Conservation (phyloP, 2,888 invertebrate species). For the Synanthedon formicaeformis region DNA sequence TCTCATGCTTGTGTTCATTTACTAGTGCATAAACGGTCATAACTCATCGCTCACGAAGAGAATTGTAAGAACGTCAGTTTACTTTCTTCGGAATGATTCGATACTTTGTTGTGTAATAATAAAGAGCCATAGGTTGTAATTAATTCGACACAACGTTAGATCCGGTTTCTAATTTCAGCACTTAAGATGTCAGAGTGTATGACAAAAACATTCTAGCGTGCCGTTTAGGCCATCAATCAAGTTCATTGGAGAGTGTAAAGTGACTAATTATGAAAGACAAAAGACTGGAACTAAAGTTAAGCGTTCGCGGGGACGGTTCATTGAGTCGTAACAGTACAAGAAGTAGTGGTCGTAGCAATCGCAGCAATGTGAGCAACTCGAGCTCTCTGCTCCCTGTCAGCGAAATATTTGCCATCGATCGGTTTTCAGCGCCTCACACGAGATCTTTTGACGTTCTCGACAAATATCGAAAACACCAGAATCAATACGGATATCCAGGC, state of each 20-base stretch:
- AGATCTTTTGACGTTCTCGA: conserved; percentile 51
- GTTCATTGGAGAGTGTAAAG: conserved; percentile 5
- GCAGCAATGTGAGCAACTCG: conserved; percentile 42
- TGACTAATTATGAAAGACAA: conserved; percentile 53
- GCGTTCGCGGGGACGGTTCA: conserved; percentile 61
- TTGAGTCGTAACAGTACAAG: conserved; percentile 47
- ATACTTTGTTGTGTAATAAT: conserved; percentile 27
- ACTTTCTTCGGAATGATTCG: conserved; percentile 46
- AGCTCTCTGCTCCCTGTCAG: conserved; percentile 43
- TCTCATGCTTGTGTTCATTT: conserved; percentile 45
- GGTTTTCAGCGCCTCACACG: conserved; percentile 48
- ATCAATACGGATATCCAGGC: conserved; percentile 49
- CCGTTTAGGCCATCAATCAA: neutral
- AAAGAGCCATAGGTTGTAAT: conserved; percentile 27
- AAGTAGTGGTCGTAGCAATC: conserved; percentile 53
- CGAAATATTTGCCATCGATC: conserved; percentile 59
- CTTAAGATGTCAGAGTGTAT: conserved; percentile 21
- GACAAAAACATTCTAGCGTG: neutral
- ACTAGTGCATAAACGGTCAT: conserved; percentile 46
- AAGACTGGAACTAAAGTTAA: conserved; percentile 59
- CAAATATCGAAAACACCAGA: conserved; percentile 45
- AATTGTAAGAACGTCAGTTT: conserved; percentile 35
- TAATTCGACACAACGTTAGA: conserved; percentile 26
- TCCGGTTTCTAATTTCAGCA: conserved; percentile 23
- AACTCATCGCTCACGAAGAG: conserved; percentile 44